Conservation (phyloP, 2,888 invertebrate genomes). For the Phymatocera aterrima region DNA sequence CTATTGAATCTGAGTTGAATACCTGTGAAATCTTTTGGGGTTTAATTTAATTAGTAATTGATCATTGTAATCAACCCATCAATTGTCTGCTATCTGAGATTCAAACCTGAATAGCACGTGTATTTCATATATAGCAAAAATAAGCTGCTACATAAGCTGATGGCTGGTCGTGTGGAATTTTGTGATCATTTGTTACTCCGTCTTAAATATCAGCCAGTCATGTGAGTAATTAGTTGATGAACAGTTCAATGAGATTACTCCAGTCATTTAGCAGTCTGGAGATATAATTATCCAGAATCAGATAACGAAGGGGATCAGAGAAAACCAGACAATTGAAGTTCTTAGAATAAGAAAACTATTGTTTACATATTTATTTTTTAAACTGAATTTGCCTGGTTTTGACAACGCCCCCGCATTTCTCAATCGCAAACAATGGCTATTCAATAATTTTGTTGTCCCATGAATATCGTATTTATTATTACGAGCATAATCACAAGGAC, state of each 20-base stretch:
- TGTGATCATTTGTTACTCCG: too few relatives aligned
- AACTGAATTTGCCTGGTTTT: too few relatives aligned
- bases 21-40: neutral
- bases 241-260: neutral
- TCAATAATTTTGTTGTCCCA: neutral
- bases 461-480: conserved; percentile 41
- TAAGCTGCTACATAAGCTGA: too few relatives aligned
- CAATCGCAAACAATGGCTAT: neutral
- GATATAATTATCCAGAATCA: too few relatives aligned
- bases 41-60: neutral
- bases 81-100: neutral
- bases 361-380: neutral
- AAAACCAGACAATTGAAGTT: too few relatives aligned
- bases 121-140: too few relatives aligned
- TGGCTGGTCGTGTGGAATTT: too few relatives aligned
- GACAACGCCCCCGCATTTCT: too few relatives aligned
- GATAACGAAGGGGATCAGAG: too few relatives aligned
- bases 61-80: neutral
- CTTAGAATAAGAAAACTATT: too few relatives aligned
- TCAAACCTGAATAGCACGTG: too few relatives aligned
- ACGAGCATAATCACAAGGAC: neutral
- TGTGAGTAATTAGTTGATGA: neutral
- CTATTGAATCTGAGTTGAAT: neutral
- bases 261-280: neutral
- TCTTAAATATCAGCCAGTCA: too few relatives aligned